Evolutionary conservation across 2,797 vertebrate genomes (phyloP), one percentile per base, ranked within the genome.

Genomic region (Sebastes matsubarae): DNA sequence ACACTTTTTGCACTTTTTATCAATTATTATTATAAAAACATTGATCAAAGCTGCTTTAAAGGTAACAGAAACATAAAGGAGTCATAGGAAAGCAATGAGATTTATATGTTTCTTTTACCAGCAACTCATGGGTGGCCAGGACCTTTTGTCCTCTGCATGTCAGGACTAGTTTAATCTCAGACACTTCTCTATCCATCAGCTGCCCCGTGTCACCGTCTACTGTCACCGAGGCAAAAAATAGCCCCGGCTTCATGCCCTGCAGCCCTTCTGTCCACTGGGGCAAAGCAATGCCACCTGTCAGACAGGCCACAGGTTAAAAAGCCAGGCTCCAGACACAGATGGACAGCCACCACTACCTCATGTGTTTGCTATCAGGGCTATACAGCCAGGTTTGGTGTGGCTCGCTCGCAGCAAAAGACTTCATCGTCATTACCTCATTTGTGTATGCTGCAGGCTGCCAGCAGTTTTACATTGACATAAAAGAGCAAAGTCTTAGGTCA

Each of bases 141-240:
- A 80, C 78, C 83, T 90, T 92, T 90, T 85, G 84, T 87, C 81
- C 69, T 55, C n/a, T 34, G 57, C 78, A 66, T 76, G 69, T 89
- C 81, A 86, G 64, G 57, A 59, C 68, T 67, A 22, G 69, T 85
- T 83, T 75, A 83, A 79, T 70, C 91, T 73, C 71, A 73, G 83
- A 82, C 63, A 24, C 68, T 68, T 88, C 64, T 79, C 81, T 20
- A 69, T 89, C 87, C 87, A 84, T 93, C 92, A 95, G 88, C 90
- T 89, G 77, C 82, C 77, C 80, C 3, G 1, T 81, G 88, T 92
- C 84, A 86, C 76, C 16, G 24, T 75, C 12, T 25, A 71, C 79
- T 87, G 82, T 92, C 90, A 88, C 34, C 60, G 14, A 8, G 71
- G 89, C 80, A 87, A 67, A 91, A 93, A 94, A 93, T 94, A 94